These are phyloP conservation scores for Maniola hyperantus DNA, from an alignment of 2,888 invertebrate species.

Conservation along the genomic window DNA sequence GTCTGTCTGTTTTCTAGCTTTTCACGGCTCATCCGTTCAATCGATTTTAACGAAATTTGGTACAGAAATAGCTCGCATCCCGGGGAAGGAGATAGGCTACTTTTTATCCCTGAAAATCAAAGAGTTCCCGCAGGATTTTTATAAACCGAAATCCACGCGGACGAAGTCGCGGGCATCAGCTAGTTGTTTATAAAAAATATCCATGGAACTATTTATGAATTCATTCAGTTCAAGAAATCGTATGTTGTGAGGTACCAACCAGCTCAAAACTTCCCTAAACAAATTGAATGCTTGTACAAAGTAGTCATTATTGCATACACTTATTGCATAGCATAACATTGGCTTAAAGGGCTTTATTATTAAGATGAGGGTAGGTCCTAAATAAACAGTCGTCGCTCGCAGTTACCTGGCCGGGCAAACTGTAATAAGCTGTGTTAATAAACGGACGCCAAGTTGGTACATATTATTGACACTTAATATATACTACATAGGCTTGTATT, in stretches of 20 bases:
- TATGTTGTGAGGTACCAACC: not conserved
- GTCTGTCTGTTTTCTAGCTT: no score
- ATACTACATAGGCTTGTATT: slow-evolving; percentile 7
- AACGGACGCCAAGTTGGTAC: slow-evolving; percentile 20
- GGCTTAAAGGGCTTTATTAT: slow-evolving; percentile 43
- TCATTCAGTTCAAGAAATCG: no score
- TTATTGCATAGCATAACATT: slow-evolving; percentile 28
- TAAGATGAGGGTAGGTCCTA: slow-evolving; percentile 43
- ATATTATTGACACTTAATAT: slow-evolving; percentile 27
- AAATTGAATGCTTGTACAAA: slow-evolving; percentile 21
- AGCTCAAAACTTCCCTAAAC: not conserved
- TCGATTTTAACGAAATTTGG: no score
- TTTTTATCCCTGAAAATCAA: no score
- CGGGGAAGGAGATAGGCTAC: no score
- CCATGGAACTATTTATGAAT: no score
- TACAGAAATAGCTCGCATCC: no score
- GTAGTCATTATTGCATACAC: slow-evolving; percentile 30
- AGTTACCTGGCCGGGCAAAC: slow-evolving; percentile 37
- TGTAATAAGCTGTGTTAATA: slow-evolving; percentile 37
- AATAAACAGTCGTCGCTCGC: slow-evolving; percentile 38
- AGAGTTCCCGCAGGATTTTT: no score
- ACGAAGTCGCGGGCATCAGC: no score
- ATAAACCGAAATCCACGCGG: no score
- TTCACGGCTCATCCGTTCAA: no score
- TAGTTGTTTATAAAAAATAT: no score